Base-by-base conservation (phyloP, 2,113 vertebrate genomes). In the Hydropotes inermis region DNA sequence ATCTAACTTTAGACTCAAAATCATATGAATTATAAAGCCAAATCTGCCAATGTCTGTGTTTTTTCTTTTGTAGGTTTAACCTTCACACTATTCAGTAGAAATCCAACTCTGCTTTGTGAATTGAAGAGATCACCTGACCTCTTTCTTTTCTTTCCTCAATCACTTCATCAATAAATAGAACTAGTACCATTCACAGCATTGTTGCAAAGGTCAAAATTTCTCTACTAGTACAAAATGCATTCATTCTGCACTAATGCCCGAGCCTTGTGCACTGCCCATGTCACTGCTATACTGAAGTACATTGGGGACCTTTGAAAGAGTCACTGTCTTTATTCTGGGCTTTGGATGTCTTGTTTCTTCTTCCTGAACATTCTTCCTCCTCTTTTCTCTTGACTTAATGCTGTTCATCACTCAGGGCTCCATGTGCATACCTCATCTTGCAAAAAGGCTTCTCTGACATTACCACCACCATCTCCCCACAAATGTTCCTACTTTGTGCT, bases 11-110 rank as follows among this genome's bases (percentile, higher is more conserved):
- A 64, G 28, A 97, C 92, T 85, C 81, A 12, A 15, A 96, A 33
- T 76, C 19, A 64, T 94, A 45, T 93, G 94, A 95, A 30, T 23
- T 93, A 87, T 8, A 94, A 95, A 95, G 58, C 39, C 2, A 96
- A 67, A 86, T 83, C 23, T 82, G 1, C 10, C 93, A 81, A 33
- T 43, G 12, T 2, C 3, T 39, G 47, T 94, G 81, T 70, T 11
- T 82, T 85, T 88, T 28, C 16, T 93, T 45, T 89, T 47, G 36
- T 50, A 17, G 84, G 54, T 76, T 74, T 95, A 76, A 76, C 36
- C 27, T 87, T n/a, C 30, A 7, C 33, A 21, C 9, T 85, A 57
- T 39, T 76, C 28, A 52, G 13, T 57, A 54, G n/a, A 67, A 81
- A 60, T 83, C 79, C 5, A 91, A 8, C n/a, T 76, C 57, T 67